Evolutionary conservation across 2,113 vertebrate genomes (phyloP).

Genomic region (Dromiciops gliroides): DNA sequence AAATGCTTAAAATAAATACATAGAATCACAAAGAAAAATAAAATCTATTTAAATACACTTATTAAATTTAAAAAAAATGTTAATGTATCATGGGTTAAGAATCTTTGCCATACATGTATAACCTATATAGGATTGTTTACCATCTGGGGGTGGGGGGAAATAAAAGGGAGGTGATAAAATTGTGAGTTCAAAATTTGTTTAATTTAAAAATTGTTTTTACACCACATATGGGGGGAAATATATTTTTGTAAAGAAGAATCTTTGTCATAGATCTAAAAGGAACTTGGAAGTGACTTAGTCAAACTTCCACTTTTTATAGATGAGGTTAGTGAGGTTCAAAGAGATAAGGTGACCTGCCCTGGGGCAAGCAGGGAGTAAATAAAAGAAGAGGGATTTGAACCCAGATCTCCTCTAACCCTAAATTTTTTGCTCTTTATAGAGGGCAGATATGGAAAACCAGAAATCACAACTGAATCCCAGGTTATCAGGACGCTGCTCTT

Average conservation of each 20-base stretch:
- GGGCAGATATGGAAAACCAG: background rate
- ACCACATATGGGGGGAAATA: background rate
- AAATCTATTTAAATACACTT: background rate
- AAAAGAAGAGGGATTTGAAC: background rate
- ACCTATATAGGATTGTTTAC: too few species aligned
- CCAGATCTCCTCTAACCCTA: background rate
- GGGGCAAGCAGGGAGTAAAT: background rate
- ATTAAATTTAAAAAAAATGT: background rate
- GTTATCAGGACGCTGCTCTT: background rate
- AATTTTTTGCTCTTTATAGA: background rate
- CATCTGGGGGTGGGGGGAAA: background rate
- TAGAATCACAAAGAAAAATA: background rate
- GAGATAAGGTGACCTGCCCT: background rate
- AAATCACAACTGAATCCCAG: background rate
- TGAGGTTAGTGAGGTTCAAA: background rate
- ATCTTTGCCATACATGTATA: background rate
- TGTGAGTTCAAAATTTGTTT: background rate
- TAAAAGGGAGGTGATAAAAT: background rate
- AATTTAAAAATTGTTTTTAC: background rate
- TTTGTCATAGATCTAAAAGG: background rate
- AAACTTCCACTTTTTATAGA: background rate
- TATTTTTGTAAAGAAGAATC: background rate
- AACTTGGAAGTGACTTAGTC: background rate
- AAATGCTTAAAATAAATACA: background rate
- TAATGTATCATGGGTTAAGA: background rate